Base-by-base conservation (phyloP, 1,140 invertebrate species). In the Pectinophora gossypiella region DNA sequence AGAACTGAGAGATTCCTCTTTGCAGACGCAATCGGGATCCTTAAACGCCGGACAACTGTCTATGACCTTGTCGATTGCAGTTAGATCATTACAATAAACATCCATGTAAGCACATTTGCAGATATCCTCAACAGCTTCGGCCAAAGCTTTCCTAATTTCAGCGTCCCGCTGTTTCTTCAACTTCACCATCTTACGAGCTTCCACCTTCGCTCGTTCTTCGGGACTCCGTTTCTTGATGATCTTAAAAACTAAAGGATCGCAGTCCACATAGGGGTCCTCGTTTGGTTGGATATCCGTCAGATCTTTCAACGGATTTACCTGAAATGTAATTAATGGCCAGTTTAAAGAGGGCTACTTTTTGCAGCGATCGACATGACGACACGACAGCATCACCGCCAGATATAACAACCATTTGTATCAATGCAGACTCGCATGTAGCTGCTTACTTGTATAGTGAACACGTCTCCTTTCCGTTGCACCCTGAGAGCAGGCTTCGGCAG, bases 221-320 rank as follows among this genome's bases (percentile, higher is more conserved):
- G 84, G 85, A 32, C 84, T 86, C 13, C 84, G 59, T 49, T 89
- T 88, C 54, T 90, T 90, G 15, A 86, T 87, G 15, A 90, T 90
- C 68, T 89, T 90, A 56, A 91, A 91, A 38, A 90, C 68, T 65
- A 91, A 72, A 0, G 90, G 90, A 44, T 89, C 88, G 40, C 89
- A 90, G 19, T 90, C 87, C 19, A 91, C 89, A 57, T 90, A 91
- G 0, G 90, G 89, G 68, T 89, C 87, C 69, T 91, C 89, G 47
- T 88, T 88, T 6, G 80, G 76, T 3, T 71, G 65, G 43, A 90
- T 71, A 22, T 79, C 86, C 20, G 76, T 76, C 5, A 90, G 72
- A 61, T 90, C 88, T 70, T 89, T 90, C 9, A 90, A 54, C 3
- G 90, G 90, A 66, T 90, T 89, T 42, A 91, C 87, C 61, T 89